Evolutionary conservation across 2,797 vertebrate species (phyloP).

Genomic region (Lindbergichthys nudifrons): DNA sequence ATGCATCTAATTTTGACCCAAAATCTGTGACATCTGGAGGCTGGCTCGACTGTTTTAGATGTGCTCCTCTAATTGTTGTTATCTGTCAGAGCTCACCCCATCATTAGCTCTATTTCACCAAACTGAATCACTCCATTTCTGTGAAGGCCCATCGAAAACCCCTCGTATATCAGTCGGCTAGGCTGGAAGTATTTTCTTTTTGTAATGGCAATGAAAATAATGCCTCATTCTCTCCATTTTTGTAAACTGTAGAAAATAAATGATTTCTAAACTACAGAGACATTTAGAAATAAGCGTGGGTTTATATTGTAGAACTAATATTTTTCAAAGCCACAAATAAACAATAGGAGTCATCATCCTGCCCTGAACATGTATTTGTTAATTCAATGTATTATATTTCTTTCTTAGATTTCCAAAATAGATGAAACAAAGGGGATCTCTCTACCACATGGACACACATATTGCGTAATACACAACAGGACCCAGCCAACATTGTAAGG

Average conservation of each 20-base stretch:
- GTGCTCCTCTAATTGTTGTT: slow-evolving; percentile 49
- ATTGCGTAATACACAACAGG: slow-evolving; percentile 46
- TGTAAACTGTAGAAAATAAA: slow-evolving; percentile 55
- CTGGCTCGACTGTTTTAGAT: slow-evolving; percentile 38
- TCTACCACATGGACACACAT: slow-evolving; percentile 2
- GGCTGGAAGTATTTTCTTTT: slow-evolving; percentile 61
- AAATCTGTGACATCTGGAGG: slow-evolving; percentile 49
- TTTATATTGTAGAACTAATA: not conserved
- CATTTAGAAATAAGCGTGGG: slow-evolving; percentile 12
- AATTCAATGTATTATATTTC: not conserved
- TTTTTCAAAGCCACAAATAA: not conserved
- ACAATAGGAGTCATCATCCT: no score
- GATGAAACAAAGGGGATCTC: slow-evolving; percentile 4
- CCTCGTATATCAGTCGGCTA: slow-evolving; percentile 44
- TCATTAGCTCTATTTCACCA: slow-evolving; percentile 62
- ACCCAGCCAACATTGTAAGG: slow-evolving; percentile 5
- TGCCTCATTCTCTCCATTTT: slow-evolving; percentile 13
- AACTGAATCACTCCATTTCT: slow-evolving; percentile 50
- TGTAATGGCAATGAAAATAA: slow-evolving; percentile 63
- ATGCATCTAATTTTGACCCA: slow-evolving; percentile 40
- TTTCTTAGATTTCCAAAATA: slow-evolving; percentile 29
- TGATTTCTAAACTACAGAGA: slow-evolving; percentile 12
- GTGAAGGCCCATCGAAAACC: slow-evolving; percentile 44
- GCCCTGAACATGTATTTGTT: no score
- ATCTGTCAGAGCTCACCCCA: slow-evolving; percentile 58